A percentile compares a stretch with the other conserved stretches of the same genome.
Conservation (phyloP, 2,888 invertebrate species). For the Steinernema scapterisci region DNA sequence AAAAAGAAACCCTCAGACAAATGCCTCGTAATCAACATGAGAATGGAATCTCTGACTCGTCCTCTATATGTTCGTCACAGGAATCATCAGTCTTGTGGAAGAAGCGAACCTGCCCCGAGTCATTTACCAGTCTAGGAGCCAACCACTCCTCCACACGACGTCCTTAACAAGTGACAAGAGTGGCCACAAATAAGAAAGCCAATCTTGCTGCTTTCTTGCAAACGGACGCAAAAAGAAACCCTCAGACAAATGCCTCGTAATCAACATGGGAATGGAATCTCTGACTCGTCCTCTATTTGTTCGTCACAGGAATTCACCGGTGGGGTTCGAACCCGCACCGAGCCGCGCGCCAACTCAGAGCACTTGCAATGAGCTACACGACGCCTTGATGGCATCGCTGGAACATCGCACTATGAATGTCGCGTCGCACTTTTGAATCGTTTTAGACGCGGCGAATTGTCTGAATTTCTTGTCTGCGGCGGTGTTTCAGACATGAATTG, state of each 20-base stretch:
- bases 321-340: neutral
- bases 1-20: slow-evolving; percentile 25
- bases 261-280: slow-evolving; percentile 31
- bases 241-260: slow-evolving; percentile 33
- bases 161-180: neutral
- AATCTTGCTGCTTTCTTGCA: too few species aligned
- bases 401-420: neutral
- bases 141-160: neutral
- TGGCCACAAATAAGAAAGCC: too few species aligned
- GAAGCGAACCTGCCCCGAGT: neutral
- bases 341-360: neutral
- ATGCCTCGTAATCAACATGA: slow-evolving; percentile 32
- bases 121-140: too few species aligned
- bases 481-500: neutral
- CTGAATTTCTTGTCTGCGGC: neutral
- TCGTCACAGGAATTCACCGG: slow-evolving; percentile 7
- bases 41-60: slow-evolving; percentile 32
- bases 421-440: neutral
- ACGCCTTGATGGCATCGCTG: neutral
- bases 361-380: neutral
- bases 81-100: neutral
- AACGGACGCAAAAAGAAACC: slow-evolving; percentile 2
- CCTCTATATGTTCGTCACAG: slow-evolving; percentile 29
- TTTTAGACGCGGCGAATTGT: neutral
- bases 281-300: slow-evolving; percentile 33